These are phyloP conservation scores for Camelus dromedarius DNA, from an alignment of 2,113 vertebrate genomes.

Conservation along the genomic window DNA sequence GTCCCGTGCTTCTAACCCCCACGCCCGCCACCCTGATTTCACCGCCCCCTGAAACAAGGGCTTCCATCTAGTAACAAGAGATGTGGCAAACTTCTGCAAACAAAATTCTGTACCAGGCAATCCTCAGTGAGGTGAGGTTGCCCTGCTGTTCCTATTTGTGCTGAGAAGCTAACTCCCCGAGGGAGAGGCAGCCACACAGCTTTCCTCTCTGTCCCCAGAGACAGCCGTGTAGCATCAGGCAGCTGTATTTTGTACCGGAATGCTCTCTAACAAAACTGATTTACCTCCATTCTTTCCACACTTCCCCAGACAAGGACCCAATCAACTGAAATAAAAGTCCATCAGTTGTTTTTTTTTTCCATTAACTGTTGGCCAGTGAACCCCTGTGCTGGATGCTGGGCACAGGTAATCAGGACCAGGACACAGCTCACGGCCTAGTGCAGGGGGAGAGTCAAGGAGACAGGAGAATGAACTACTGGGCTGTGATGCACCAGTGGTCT, in stretches of 20 bases:
- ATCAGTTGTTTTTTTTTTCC: not conserved
- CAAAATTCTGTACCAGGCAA: not conserved
- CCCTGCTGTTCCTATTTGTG: not conserved
- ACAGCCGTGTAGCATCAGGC: not conserved
- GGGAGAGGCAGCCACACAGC: not conserved
- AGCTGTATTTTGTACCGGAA: not conserved
- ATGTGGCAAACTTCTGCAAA: not conserved
- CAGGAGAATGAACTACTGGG: fast-evolving
- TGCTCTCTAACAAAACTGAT: not conserved
- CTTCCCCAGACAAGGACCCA: not conserved
- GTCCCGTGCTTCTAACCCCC: not conserved
- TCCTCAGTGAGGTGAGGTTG: not conserved
- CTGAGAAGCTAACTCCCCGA: not conserved
- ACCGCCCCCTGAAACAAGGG: not conserved
- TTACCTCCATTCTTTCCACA: not conserved
- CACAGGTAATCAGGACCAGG: not conserved
- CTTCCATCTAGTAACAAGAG: not conserved
- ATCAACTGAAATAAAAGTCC: not conserved
- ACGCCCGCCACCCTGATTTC: not conserved
- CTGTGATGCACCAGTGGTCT: not conserved
- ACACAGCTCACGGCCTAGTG: not conserved
- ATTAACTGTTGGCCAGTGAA: not conserved
- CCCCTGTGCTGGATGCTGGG: not conserved
- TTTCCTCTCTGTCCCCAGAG: not conserved
- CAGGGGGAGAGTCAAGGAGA: not conserved